phyloP scores from a whole-genome alignment of 1,140 invertebrate genomes.

The Ceratitis capitata region DNA sequence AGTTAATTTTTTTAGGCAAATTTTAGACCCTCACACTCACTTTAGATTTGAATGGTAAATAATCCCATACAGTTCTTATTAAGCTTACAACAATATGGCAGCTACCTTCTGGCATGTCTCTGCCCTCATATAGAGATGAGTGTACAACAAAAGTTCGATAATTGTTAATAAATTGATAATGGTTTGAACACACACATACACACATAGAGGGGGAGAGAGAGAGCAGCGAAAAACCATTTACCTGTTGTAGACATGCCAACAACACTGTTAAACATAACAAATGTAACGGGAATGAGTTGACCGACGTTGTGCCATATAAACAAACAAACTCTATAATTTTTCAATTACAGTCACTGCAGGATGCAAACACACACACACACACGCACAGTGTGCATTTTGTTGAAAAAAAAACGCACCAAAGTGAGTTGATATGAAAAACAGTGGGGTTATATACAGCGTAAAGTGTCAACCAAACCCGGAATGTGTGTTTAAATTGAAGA shows the following conservation, averaged over 20 bases:
- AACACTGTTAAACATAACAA: neutral
- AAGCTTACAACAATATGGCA: no score
- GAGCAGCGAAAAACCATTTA: neutral
- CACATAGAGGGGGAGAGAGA: no score
- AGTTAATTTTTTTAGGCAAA: no score
- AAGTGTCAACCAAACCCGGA: neutral
- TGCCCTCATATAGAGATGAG: neutral
- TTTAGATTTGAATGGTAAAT: no score
- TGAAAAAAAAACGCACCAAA: neutral
- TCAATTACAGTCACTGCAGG: constrained; percentile 64
- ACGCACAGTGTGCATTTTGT: neutral
- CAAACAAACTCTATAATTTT: constrained; percentile 63
- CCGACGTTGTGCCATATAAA: neutral
- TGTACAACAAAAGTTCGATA: constrained; percentile 6
- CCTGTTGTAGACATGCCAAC: neutral
- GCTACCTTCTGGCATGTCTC: no score
- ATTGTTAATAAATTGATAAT: constrained; percentile 24
- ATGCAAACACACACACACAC: constrained; percentile 51
- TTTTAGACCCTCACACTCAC: no score
- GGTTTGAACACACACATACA: neutral
- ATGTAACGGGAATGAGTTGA: neutral
- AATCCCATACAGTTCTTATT: no score
- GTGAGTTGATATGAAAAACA: neutral
- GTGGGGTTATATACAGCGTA: no score
- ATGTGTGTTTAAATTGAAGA: no score